Evolutionary conservation across 2,797 vertebrate species (phyloP).

Genomic region (Micropoecilia bifurca): DNA sequence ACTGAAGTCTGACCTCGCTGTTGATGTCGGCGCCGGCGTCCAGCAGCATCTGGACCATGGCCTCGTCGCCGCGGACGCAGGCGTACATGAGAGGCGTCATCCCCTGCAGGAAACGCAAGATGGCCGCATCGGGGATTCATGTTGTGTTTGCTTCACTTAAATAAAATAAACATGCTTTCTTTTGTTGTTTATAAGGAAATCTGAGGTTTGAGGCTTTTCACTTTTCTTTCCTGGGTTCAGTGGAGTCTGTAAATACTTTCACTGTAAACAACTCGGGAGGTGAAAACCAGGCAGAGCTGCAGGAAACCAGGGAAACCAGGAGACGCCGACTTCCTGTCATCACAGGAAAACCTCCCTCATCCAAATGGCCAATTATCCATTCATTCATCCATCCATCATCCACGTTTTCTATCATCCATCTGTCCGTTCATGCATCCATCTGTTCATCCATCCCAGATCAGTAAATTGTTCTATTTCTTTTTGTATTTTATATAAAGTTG

Average conservation of each 20-base stretch:
- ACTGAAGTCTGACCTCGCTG: conserved; percentile 88
- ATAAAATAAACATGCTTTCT: not conserved
- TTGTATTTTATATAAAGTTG: too few species aligned
- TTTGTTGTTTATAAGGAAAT: not conserved
- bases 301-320: not conserved
- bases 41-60: conserved; percentile 98
- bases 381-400: not conserved
- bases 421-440: not conserved
- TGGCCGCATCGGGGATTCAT: not conserved
- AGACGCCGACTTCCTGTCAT: not conserved
- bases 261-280: not conserved
- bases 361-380: not conserved
- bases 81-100: conserved; percentile 99
- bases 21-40: conserved; percentile 97
- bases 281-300: not conserved
- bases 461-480: not conserved
- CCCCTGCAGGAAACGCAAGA: conserved; percentile 54
- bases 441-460: not conserved
- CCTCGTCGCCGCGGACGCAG: conserved; percentile 96
- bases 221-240: not conserved
- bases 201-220: not conserved
- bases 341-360: not conserved
- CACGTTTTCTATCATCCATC: not conserved
- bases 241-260: not conserved
- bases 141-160: too few species aligned